Percentiles rank a stretch among this genome's conserved stretches.
Evolutionary conservation across 2,797 vertebrate genomes (phyloP).

Genomic region (Chelonia mydas): DNA sequence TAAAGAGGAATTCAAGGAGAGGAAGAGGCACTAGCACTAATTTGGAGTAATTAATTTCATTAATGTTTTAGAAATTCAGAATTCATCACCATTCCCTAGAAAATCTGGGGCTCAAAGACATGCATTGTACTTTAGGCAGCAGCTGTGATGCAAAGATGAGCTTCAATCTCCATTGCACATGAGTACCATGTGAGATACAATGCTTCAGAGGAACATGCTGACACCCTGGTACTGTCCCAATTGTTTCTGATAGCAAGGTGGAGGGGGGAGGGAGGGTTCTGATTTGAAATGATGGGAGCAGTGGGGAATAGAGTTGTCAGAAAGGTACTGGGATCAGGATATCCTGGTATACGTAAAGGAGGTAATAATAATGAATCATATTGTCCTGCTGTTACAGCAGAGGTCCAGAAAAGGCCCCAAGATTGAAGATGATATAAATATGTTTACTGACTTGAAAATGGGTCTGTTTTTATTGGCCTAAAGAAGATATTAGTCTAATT

Average conservation of each 20-base stretch:
- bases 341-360: neutral
- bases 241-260: neutral
- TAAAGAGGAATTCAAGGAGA: neutral
- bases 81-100: neutral
- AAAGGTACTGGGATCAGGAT: accelerated
- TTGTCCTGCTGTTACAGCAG: neutral
- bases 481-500: neutral
- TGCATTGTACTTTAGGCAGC: neutral
- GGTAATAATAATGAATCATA: neutral
- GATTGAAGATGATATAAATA: neutral
- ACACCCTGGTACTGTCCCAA: neutral
- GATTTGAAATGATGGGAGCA: neutral
- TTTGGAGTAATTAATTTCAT: neutral
- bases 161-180: neutral
- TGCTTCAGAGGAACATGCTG: neutral
- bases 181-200: neutral
- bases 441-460: neutral
- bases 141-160: neutral
- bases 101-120: neutral
- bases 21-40: neutral
- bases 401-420: neutral
- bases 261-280: neutral
- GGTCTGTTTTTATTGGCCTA: neutral
- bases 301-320: neutral
- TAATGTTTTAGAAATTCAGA: neutral